Conservation (phyloP, 2,888 invertebrate genomes). For the Meganola albula region DNA sequence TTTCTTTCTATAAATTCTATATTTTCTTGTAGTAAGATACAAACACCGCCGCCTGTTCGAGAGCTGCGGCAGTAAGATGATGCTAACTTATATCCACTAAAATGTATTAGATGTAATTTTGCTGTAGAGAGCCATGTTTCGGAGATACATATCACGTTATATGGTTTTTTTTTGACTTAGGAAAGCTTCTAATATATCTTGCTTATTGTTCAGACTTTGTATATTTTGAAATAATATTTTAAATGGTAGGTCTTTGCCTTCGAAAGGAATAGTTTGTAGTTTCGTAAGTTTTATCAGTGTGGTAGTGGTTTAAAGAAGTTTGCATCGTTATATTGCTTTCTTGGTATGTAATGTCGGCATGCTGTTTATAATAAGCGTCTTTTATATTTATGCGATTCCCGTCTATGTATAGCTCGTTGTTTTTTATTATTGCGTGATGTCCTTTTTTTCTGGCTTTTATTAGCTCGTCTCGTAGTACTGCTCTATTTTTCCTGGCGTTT, state of each 20-base stretch:
- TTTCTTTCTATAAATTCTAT: not conserved
- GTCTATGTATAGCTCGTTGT: not conserved
- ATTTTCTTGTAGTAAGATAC: not conserved
- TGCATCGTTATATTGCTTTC: too few species aligned
- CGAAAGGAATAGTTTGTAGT: conserved; percentile 3
- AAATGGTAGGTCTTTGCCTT: conserved; percentile 1
- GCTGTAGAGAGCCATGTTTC: too few species aligned
- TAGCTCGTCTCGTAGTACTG: conserved; percentile 1
- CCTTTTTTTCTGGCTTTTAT: conserved; percentile 1
- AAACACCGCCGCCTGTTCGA: conserved; percentile 1
- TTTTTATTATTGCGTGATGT: not conserved
- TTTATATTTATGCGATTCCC: too few species aligned
- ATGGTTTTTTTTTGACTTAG: too few species aligned
- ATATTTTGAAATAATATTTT: conserved; percentile 2
- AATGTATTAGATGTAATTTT: too few species aligned
- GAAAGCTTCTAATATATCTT: too few species aligned
- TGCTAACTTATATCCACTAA: conserved; percentile 1
- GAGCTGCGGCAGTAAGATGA: conserved; percentile 1
- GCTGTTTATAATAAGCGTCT: too few species aligned
- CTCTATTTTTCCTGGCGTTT: not conserved
- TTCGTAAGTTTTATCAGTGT: too few species aligned
- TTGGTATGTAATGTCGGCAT: too few species aligned
- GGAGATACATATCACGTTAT: too few species aligned
- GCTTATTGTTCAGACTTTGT: not conserved
- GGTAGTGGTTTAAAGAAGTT: too few species aligned